Percentiles rank a stretch among this genome's conserved stretches.
These are phyloP conservation scores for Sycophila texana DNA, from an alignment of 2,888 invertebrate species.

Conservation along the genomic window DNA sequence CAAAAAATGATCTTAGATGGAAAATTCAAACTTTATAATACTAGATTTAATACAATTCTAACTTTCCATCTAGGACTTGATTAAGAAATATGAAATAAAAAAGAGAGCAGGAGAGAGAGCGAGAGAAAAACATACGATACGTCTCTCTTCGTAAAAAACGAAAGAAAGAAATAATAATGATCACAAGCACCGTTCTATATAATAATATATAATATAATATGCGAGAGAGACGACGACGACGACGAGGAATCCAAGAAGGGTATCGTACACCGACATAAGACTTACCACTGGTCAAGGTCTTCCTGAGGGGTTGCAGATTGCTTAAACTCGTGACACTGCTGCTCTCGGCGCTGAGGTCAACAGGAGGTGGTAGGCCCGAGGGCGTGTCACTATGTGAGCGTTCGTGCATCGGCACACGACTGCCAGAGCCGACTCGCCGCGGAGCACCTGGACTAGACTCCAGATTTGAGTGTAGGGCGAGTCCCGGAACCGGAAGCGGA, in stretches of 20 bases:
- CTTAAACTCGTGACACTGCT: slow-evolving; percentile 96
- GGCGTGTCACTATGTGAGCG: slow-evolving; percentile 93
- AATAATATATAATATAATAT: slow-evolving; percentile 40
- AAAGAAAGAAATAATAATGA: slow-evolving; percentile 18
- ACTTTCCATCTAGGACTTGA: slow-evolving; percentile 37
- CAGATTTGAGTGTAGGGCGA: slow-evolving; percentile 76
- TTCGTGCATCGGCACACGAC: slow-evolving; percentile 83
- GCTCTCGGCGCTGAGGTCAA: slow-evolving; percentile 94
- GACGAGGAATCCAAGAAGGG: slow-evolving; percentile 19
- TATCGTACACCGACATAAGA: slow-evolving; percentile 49
- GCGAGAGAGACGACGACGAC: slow-evolving; percentile 55
- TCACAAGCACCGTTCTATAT: slow-evolving; percentile 49
- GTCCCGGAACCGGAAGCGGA: slow-evolving; percentile 81
- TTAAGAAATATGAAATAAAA: slow-evolving; percentile 36
- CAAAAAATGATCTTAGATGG: slow-evolving; percentile 24
- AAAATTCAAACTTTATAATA: slow-evolving; percentile 22
- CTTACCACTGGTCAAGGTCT: slow-evolving; percentile 86
- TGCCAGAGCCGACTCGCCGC: slow-evolving; percentile 78
- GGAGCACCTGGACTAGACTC: slow-evolving; percentile 79
- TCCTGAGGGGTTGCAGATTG: slow-evolving; percentile 88
- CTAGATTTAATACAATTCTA: slow-evolving; percentile 27
- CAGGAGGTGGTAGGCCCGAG: slow-evolving; percentile 85
- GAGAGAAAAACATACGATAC: slow-evolving; percentile 33
- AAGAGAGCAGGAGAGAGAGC: slow-evolving; percentile 25
- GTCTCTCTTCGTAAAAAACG: slow-evolving; percentile 26